Conservation (phyloP, 2,113 vertebrate genomes). For the Budorcas taxicolor region DNA sequence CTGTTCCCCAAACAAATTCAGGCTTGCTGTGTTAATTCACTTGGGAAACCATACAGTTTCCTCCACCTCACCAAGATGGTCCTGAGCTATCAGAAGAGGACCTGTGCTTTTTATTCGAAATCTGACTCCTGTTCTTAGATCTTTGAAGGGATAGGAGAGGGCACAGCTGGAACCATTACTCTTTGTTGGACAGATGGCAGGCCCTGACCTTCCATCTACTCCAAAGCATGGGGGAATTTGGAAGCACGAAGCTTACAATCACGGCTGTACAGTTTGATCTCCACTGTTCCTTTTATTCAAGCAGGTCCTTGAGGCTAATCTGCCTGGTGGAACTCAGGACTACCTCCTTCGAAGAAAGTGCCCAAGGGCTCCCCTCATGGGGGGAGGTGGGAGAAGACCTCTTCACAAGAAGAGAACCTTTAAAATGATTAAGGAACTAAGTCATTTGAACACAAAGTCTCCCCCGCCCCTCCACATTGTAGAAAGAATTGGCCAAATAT, state of each 20-base stretch:
- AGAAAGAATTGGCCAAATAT: background rate
- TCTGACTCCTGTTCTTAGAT: background rate
- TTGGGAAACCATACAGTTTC: background rate
- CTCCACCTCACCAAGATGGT: background rate
- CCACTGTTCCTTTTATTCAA: background rate
- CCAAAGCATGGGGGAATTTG: background rate
- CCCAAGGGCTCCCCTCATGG: background rate
- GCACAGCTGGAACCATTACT: background rate
- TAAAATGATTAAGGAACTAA: background rate
- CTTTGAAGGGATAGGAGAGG: background rate
- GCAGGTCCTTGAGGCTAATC: background rate
- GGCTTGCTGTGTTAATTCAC: background rate
- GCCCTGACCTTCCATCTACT: background rate
- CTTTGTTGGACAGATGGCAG: background rate
- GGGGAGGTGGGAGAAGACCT: background rate
- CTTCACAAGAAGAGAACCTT: background rate
- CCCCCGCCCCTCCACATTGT: background rate
- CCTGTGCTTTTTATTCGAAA: background rate
- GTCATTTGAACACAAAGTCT: background rate
- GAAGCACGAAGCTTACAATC: background rate
- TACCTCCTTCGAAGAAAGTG: accelerated
- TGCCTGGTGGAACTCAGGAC: background rate
- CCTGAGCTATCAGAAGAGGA: background rate
- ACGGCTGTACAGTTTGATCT: accelerated
- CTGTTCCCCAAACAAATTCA: background rate